These are phyloP conservation scores for Chalcosyrphus nemorum DNA, from an alignment of 2,888 invertebrate genomes.

Conservation along the genomic window DNA sequence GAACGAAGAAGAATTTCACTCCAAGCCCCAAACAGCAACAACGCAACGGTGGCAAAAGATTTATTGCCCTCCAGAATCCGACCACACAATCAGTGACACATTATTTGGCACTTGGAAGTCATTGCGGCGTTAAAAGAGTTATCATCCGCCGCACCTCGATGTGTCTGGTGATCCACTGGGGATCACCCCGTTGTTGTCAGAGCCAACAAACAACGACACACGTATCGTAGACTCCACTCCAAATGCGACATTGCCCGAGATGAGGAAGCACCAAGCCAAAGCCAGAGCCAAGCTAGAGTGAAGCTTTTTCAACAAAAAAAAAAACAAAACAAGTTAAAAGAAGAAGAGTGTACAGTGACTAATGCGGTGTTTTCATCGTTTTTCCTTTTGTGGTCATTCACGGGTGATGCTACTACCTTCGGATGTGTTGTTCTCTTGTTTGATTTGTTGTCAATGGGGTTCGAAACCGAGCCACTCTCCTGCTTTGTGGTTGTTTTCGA, in stretches of 20 bases:
- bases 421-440: slow-evolving; percentile 53
- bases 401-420: slow-evolving; percentile 64
- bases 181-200: slow-evolving; percentile 49
- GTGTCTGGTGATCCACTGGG: slow-evolving; percentile 61
- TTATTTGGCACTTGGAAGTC: slow-evolving; percentile 73
- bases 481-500: slow-evolving; percentile 49
- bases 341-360: slow-evolving; percentile 47
- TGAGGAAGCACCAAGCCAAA: slow-evolving; percentile 35
- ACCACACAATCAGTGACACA: slow-evolving; percentile 74
- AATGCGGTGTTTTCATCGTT: slow-evolving; percentile 70
- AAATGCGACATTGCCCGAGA: slow-evolving; percentile 62
- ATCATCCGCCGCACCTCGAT: slow-evolving; percentile 69
- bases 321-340: not conserved
- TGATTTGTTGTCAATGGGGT: slow-evolving; percentile 73
- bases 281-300: slow-evolving; percentile 11
- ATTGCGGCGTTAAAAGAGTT: slow-evolving; percentile 74
- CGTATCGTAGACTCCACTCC: slow-evolving; percentile 55
- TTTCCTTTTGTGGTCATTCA: slow-evolving; percentile 71
- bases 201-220: slow-evolving; percentile 29
- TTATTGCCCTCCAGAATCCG: slow-evolving; percentile 63
- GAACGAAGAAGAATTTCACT: not conserved
- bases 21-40: not conserved
- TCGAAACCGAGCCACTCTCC: slow-evolving; percentile 61
- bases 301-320: slow-evolving; percentile 17
- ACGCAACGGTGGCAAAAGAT: slow-evolving; percentile 43